These are phyloP conservation scores for Nematolebias whitei DNA, from an alignment of 2,113 vertebrate species.

Conservation along the genomic window DNA sequence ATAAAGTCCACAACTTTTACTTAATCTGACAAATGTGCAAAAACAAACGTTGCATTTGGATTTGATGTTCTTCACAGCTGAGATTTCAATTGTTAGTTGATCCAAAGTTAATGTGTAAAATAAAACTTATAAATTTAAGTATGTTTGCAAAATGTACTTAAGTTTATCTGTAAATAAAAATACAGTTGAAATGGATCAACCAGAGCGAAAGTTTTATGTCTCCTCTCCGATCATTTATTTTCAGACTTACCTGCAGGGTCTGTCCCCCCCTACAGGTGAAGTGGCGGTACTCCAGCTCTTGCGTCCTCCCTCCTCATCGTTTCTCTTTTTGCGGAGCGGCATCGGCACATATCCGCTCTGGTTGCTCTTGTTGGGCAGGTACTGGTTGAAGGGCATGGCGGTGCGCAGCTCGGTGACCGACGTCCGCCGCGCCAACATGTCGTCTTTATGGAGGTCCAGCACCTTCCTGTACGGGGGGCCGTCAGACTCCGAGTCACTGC, in stretches of 20 bases:
- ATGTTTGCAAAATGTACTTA: too few species aligned
- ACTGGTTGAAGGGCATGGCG: conserved; percentile 97
- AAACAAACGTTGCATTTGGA: background rate
- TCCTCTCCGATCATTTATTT: background rate
- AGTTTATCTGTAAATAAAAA: too few species aligned
- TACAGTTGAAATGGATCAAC: background rate
- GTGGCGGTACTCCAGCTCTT: conserved; percentile 94
- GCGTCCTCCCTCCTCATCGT: conserved; percentile 83
- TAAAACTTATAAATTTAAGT: too few species aligned
- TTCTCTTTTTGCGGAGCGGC: conserved; percentile 85
- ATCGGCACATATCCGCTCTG: conserved; percentile 89
- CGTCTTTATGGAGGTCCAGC: conserved; percentile 94
- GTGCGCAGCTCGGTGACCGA: conserved; percentile 90
- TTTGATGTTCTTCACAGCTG: background rate
- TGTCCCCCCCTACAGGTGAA: conserved; percentile 89
- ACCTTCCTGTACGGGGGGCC: conserved; percentile 88
- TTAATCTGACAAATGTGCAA: too few species aligned
- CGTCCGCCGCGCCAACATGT: conserved; percentile 92
- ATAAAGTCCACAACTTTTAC: too few species aligned
- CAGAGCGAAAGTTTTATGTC: background rate
- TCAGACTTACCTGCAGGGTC: conserved; percentile 88
- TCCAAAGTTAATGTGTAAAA: too few species aligned
- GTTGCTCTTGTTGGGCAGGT: conserved; percentile 96
- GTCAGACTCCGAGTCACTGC: conserved; percentile 95
- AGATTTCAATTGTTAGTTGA: too few species aligned